Percentiles rank a stretch among this genome's conserved stretches.
Conservation (phyloP, 2,797 vertebrate genomes). For the Sebastes matsubarae region DNA sequence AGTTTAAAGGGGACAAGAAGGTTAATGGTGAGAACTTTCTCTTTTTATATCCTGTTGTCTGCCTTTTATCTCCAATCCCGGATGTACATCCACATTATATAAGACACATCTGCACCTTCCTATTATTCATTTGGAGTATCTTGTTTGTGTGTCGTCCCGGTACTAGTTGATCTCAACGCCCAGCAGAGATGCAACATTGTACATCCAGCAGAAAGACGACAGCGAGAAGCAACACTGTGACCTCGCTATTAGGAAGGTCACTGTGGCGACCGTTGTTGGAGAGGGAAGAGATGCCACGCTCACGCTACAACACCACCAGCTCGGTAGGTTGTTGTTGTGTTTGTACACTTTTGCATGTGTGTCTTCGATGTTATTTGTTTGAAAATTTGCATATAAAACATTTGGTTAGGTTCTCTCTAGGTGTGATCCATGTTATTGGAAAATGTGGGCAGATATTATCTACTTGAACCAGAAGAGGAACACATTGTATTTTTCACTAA, state of each 20-base stretch:
- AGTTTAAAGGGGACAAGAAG: slow-evolving; percentile 75
- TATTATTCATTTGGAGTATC: not conserved
- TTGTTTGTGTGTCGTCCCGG: slow-evolving; percentile 6
- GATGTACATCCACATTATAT: not conserved
- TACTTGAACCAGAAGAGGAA: not conserved
- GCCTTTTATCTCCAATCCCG: not conserved
- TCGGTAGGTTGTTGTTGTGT: slow-evolving; percentile 57
- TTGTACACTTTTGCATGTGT: not conserved
- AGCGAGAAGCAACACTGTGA: slow-evolving; percentile 76
- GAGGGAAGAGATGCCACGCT: slow-evolving; percentile 64
- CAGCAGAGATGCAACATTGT: slow-evolving; percentile 71
- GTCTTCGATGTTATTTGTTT: not conserved
- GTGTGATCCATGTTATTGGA: not conserved
- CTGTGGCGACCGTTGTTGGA: slow-evolving; percentile 75
- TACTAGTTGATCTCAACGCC: slow-evolving; percentile 81
- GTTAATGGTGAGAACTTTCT: slow-evolving; percentile 77
- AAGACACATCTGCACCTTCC: not conserved
- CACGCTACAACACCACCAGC: slow-evolving; percentile 76
- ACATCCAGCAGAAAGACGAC: slow-evolving; percentile 77
- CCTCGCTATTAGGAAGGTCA: slow-evolving; percentile 79
- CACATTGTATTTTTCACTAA: not conserved
- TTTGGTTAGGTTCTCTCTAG: not conserved
- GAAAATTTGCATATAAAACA: slow-evolving; percentile 8
- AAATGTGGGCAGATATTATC: not conserved
- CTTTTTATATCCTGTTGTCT: not conserved